A percentile compares a stretch with the other conserved stretches of the same genome.
These are phyloP conservation scores for Prunella fulvescens DNA, from an alignment of 2,113 vertebrate species.

Conservation along the genomic window DNA sequence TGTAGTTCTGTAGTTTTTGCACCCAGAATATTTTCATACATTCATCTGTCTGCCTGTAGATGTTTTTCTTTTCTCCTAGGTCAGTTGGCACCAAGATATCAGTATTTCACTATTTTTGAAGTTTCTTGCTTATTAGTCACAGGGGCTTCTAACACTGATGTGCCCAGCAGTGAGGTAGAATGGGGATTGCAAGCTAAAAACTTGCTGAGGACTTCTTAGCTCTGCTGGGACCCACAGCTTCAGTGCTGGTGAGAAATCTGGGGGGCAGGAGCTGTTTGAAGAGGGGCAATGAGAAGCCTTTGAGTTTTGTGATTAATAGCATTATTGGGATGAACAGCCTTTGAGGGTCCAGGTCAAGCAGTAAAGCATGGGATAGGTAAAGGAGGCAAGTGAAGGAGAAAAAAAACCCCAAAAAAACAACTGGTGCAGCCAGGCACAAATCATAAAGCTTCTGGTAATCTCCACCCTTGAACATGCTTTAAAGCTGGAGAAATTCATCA, in stretches of 20 bases:
- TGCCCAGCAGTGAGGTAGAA: not conserved
- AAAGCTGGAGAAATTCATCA: not conserved
- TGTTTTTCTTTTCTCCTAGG: not conserved
- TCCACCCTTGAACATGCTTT: not conserved
- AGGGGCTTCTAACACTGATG: not conserved
- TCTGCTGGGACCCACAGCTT: not conserved
- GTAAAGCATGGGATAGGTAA: not conserved
- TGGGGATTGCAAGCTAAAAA: not conserved
- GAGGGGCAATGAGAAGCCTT: not conserved
- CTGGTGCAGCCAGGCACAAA: not conserved
- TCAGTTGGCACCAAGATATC: not conserved
- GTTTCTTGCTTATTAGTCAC: not conserved
- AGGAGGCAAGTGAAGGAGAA: not conserved
- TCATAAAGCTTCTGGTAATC: not conserved
- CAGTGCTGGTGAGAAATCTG: not conserved
- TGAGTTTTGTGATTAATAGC: not conserved
- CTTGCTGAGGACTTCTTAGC: not conserved
- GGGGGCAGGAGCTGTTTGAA: not conserved
- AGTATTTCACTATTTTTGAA: not conserved
- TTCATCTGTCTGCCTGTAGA: not conserved
- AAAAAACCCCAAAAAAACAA: not conserved
- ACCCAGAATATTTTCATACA: not conserved
- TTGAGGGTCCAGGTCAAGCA: not conserved
- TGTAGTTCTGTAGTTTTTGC: not conserved
- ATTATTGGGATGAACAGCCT: not conserved